Evolutionary conservation across 2,797 vertebrate genomes (phyloP).

Genomic region (Glyptemys insculpta): DNA sequence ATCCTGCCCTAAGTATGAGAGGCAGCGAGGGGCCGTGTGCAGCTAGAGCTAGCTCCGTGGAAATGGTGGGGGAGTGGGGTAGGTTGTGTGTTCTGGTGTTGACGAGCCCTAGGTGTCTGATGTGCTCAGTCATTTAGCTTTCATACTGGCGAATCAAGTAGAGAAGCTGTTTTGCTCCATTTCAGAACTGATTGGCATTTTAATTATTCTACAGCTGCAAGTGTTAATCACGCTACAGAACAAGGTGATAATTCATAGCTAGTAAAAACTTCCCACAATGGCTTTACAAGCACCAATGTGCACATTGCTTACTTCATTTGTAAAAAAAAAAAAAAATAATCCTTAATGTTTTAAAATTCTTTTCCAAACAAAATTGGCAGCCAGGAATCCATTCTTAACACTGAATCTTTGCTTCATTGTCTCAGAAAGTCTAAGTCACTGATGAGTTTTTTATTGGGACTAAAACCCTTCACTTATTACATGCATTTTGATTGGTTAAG

Average conservation of each 20-base stretch:
- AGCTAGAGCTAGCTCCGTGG: accelerated
- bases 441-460: background rate
- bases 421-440: background rate
- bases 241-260: constrained; percentile 71
- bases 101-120: constrained; percentile 3
- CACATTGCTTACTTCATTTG: constrained; percentile 49
- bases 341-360: constrained; percentile 9
- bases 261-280: constrained; percentile 62
- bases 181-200: constrained; percentile 74
- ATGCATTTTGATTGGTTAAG: background rate
- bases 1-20: background rate
- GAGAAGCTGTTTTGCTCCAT: constrained; percentile 71
- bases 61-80: background rate
- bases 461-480: background rate
- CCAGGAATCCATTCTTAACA: background rate
- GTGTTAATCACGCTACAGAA: constrained; percentile 71
- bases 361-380: background rate
- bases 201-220: constrained; percentile 78
- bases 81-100: background rate
- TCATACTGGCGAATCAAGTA: constrained; percentile 53
- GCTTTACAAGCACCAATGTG: constrained; percentile 54
- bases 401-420: background rate
- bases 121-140: constrained; percentile 34
- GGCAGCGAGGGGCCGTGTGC: background rate
- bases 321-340: background rate